phyloP scores from a whole-genome alignment of 2,888 invertebrate genomes.

The Odontocerum albicorne region DNA sequence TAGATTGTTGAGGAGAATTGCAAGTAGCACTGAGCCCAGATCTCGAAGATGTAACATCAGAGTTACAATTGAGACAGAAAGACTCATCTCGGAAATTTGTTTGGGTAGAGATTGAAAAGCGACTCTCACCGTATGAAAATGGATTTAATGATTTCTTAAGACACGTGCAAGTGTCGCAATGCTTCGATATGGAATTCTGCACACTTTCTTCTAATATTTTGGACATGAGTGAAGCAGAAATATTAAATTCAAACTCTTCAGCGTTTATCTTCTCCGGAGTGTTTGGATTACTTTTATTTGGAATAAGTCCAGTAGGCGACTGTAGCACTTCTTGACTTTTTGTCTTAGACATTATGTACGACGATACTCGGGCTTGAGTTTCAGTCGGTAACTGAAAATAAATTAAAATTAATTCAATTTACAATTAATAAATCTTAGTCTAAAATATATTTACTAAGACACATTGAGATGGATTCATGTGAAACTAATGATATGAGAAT shows the following conservation, averaged over 20 bases:
- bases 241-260: constrained; percentile 67
- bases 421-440: too few species aligned
- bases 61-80: constrained; percentile 65
- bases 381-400: constrained; percentile 80
- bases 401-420: too few species aligned
- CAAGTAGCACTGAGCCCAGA: constrained; percentile 52
- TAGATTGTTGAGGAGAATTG: background rate
- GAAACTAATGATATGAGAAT: too few species aligned
- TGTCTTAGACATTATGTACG: constrained; percentile 69
- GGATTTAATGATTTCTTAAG: constrained; percentile 57
- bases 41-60: constrained; percentile 53
- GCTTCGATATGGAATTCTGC: constrained; percentile 77
- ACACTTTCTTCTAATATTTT: constrained; percentile 88
- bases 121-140: constrained; percentile 57
- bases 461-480: too few species aligned
- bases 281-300: constrained; percentile 40
- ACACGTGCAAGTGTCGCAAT: constrained; percentile 83
- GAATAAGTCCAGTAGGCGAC: constrained; percentile 46
- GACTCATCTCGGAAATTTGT: constrained; percentile 56
- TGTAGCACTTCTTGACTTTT: constrained; percentile 51
- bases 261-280: constrained; percentile 57
- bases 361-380: constrained; percentile 86
- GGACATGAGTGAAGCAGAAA: constrained; percentile 87
- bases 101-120: constrained; percentile 65
- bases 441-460: too few species aligned